Conservation (phyloP, 2,113 vertebrate genomes). For the Salvelinus namaycush region DNA sequence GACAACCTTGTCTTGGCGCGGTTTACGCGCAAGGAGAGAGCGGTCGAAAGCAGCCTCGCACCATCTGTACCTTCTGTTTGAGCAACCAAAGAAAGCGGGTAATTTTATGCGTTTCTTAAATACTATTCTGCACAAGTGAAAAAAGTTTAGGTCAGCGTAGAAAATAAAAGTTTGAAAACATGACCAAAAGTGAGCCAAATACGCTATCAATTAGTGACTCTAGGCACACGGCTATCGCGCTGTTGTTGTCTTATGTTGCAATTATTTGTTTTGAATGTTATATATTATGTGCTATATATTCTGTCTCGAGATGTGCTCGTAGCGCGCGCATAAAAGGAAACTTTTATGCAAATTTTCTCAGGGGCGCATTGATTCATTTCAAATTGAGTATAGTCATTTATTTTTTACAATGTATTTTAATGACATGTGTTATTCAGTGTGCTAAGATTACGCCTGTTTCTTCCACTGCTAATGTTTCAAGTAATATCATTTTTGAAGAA, state of each 20-base stretch:
- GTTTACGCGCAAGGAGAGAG: constrained; percentile 80
- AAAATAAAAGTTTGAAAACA: neutral
- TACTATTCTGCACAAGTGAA: neutral
- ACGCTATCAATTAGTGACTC: neutral
- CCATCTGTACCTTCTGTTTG: constrained; percentile 98
- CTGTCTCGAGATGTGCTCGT: neutral
- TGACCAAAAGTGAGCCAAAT: neutral
- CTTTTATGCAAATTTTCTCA: neutral
- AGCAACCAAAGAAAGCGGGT: constrained; percentile 98
- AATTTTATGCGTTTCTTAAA: constrained; percentile 65
- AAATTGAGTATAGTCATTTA: neutral
- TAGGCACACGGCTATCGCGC: neutral
- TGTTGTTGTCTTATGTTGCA: neutral
- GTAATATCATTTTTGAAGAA: too few species aligned
- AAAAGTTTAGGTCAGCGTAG: too few species aligned
- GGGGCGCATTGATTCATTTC: too few species aligned
- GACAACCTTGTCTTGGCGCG: constrained; percentile 90
- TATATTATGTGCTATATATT: neutral
- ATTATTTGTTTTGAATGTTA: neutral
- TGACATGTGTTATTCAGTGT: too few species aligned
- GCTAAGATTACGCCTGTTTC: too few species aligned
- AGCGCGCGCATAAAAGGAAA: too few species aligned
- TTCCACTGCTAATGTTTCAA: too few species aligned
- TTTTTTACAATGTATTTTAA: neutral
- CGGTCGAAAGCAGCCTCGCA: constrained; percentile 84